Percentiles rank a stretch among this genome's conserved stretches.
Evolutionary conservation across 2,113 vertebrate genomes (phyloP).

Genomic region (Mormyrus iriodes): DNA sequence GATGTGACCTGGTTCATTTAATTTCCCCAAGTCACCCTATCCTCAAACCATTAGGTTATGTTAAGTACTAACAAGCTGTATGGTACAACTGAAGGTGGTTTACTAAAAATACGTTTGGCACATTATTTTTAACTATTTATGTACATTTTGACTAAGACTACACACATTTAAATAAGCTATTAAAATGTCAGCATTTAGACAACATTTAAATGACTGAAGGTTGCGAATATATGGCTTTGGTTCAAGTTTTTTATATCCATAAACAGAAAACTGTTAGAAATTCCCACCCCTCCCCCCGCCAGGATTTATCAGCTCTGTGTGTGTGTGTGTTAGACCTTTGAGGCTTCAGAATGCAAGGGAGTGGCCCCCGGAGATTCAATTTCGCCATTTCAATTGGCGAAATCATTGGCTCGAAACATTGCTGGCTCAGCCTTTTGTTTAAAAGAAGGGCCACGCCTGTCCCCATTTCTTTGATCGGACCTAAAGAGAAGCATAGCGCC

Average conservation of each 20-base stretch:
- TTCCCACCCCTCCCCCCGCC: background rate
- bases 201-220: background rate
- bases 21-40: background rate
- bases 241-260: background rate
- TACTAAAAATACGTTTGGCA: background rate
- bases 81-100: background rate
- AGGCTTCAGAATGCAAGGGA: too few species aligned
- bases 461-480: background rate
- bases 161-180: background rate
- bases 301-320: background rate
- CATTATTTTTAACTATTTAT: background rate
- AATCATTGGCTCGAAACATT: too few species aligned
- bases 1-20: background rate
- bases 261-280: background rate
- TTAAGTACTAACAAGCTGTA: background rate
- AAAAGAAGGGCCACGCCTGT: background rate
- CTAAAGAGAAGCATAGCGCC: background rate
- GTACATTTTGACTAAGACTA: background rate
- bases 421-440: background rate
- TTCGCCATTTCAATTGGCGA: background rate
- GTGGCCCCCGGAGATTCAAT: background rate
- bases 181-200: background rate
- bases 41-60: background rate
- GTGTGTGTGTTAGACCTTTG: background rate
- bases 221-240: background rate